These are phyloP conservation scores for Elaphurus davidianus DNA, from an alignment of 2,113 vertebrate species.

Conservation along the genomic window DNA sequence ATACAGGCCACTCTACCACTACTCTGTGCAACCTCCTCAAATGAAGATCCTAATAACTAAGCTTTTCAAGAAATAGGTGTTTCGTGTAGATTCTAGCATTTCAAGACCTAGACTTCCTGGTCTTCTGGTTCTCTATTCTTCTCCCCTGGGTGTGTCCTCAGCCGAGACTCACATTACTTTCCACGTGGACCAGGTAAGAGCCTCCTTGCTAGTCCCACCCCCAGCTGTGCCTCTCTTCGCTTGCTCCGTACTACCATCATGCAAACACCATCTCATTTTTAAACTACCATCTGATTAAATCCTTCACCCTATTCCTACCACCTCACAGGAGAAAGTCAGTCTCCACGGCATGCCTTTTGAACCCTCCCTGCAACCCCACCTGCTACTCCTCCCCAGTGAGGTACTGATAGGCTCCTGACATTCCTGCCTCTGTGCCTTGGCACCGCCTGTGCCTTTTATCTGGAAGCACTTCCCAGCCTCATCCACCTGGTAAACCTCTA, in stretches of 20 bases:
- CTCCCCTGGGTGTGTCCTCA: not conserved
- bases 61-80: not conserved
- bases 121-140: not conserved
- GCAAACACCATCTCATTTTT: not conserved
- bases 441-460: not conserved
- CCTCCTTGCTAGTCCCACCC: rapidly evolving
- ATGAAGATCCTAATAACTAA: not conserved
- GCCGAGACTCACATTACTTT: not conserved
- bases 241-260: not conserved
- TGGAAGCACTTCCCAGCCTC: not conserved
- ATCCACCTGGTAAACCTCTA: not conserved
- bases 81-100: not conserved
- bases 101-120: not conserved
- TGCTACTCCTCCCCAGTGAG: not conserved
- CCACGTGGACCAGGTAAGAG: not conserved
- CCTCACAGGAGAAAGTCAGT: not conserved
- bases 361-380: not conserved
- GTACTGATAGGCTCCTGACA: not conserved
- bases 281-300: not conserved
- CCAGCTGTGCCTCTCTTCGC: not conserved
- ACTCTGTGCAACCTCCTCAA: not conserved
- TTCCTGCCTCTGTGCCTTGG: not conserved
- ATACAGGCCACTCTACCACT: too few relatives aligned
- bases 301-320: not conserved
- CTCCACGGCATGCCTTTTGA: not conserved